A percentile compares a stretch with the other conserved stretches of the same genome.
Evolutionary conservation across 2,113 vertebrate species (phyloP).

Genomic region (Pyxicephalus adspersus): DNA sequence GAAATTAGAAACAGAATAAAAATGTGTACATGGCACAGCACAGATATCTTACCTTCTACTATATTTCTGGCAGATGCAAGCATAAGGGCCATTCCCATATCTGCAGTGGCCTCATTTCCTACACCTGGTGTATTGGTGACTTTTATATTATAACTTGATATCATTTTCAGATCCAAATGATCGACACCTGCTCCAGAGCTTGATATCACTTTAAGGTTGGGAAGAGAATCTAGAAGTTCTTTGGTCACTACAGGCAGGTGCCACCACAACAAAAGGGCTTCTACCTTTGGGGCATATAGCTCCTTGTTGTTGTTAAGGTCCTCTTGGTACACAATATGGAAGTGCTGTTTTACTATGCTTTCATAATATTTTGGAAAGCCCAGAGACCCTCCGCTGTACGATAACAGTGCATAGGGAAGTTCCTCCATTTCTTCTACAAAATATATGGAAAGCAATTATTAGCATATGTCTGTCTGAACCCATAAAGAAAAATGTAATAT

Average conservation of each 20-base stretch:
- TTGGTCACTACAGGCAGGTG: slow-evolving; percentile 56
- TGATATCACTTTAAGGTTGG: slow-evolving; percentile 75
- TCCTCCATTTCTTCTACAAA: slow-evolving; percentile 65
- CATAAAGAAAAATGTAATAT: too few species aligned
- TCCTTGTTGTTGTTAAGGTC: slow-evolving; percentile 69
- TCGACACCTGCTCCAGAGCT: slow-evolving; percentile 77
- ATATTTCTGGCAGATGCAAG: slow-evolving; percentile 79
- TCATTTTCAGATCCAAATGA: slow-evolving; percentile 77
- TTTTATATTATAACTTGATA: slow-evolving; percentile 73
- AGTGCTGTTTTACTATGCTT: slow-evolving; percentile 70
- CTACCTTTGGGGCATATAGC: slow-evolving; percentile 67
- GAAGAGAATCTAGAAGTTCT: slow-evolving; percentile 72
- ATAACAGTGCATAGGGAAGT: slow-evolving; percentile 65
- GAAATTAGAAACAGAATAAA: too few species aligned
- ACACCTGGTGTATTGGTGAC: slow-evolving; percentile 75
- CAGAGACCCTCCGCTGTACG: slow-evolving; percentile 59
- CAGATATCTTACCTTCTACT: slow-evolving; percentile 70
- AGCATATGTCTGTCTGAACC: too few species aligned
- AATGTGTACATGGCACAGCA: too few species aligned
- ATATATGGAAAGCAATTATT: neutral
- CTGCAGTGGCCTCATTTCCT: slow-evolving; percentile 75
- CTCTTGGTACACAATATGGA: slow-evolving; percentile 69
- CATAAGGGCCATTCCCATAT: slow-evolving; percentile 79
- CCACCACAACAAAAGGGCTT: slow-evolving; percentile 70
- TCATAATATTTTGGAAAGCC: slow-evolving; percentile 64